These are phyloP conservation scores for Semaprochilodus insignis DNA, from an alignment of 2,797 vertebrate genomes.

Conservation along the genomic window DNA sequence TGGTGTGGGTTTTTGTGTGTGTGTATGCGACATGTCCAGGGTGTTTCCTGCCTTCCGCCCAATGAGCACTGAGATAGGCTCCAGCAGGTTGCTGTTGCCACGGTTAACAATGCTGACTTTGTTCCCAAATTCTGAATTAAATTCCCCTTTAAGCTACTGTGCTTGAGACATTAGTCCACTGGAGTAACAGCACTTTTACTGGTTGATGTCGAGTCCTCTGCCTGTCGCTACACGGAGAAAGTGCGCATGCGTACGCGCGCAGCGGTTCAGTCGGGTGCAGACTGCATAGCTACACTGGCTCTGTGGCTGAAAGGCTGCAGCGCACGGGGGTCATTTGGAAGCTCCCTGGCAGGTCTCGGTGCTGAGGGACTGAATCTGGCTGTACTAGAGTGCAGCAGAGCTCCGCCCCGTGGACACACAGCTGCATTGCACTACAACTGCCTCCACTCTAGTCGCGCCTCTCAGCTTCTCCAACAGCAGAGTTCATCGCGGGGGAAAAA, in stretches of 20 bases:
- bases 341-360: conserved; percentile 53
- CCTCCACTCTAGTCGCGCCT: conserved; percentile 70
- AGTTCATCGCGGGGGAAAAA: conserved; percentile 48
- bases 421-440: conserved; percentile 63
- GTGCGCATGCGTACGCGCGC: neutral
- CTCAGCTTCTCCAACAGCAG: conserved; percentile 61
- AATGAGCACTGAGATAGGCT: too few relatives aligned
- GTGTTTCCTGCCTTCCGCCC: too few relatives aligned
- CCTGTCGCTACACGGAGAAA: neutral
- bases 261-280: neutral
- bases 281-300: neutral
- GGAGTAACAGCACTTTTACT: too few relatives aligned
- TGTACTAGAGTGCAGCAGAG: conserved; percentile 44
- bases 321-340: conserved; percentile 41
- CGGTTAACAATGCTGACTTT: too few relatives aligned
- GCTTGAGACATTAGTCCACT: too few relatives aligned
- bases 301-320: conserved; percentile 28
- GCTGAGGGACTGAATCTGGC: conserved; percentile 26
- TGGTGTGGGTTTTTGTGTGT: too few relatives aligned
- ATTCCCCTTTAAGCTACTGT: too few relatives aligned
- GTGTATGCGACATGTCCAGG: too few relatives aligned
- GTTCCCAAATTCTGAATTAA: too few relatives aligned
- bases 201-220: too few relatives aligned
- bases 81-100: too few relatives aligned
- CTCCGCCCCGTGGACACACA: conserved; percentile 64